These are phyloP conservation scores for Cryptus viduatorius DNA, from an alignment of 2,888 invertebrate species.

Conservation along the genomic window DNA sequence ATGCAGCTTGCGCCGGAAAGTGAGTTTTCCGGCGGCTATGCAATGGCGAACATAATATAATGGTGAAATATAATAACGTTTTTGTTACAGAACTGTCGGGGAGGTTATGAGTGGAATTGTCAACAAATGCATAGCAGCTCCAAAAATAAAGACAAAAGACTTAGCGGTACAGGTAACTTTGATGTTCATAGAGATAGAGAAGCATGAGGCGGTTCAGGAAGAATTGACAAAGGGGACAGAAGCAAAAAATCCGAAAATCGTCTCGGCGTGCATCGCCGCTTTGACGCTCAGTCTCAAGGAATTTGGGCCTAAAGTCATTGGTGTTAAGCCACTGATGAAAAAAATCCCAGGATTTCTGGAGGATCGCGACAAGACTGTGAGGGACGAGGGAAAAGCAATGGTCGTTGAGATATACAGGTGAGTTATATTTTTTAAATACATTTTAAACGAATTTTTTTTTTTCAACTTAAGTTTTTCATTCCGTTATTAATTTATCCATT, in stretches of 20 bases:
- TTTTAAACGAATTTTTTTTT: too few relatives aligned
- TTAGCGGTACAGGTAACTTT: conserved; percentile 94
- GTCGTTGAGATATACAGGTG: conserved; percentile 96
- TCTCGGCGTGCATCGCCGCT: conserved; percentile 92
- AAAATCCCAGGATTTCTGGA: conserved; percentile 93
- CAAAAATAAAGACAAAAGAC: conserved; percentile 96
- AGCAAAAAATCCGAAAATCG: conserved; percentile 98
- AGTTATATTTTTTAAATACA: conserved; percentile 70
- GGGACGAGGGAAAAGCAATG: conserved; percentile 96
- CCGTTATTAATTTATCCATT: background rate
- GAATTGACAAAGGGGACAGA: conserved; percentile 97
- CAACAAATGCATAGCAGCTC: conserved; percentile 96
- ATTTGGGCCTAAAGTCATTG: conserved; percentile 96
- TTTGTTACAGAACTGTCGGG: conserved; percentile 89
- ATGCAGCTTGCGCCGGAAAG: conserved; percentile 94
- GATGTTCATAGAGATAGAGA: conserved; percentile 98
- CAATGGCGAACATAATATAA: too few relatives aligned
- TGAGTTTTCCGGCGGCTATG: conserved; percentile 78
- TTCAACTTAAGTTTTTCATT: too few relatives aligned
- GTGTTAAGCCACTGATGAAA: conserved; percentile 95
- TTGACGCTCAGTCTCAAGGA: conserved; percentile 92
- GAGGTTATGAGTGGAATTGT: conserved; percentile 96
- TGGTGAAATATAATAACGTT: background rate
- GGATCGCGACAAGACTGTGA: conserved; percentile 95
- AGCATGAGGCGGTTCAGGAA: conserved; percentile 95